These are phyloP conservation scores for Aix galericulata DNA, from an alignment of 2,113 vertebrate species.

Conservation along the genomic window DNA sequence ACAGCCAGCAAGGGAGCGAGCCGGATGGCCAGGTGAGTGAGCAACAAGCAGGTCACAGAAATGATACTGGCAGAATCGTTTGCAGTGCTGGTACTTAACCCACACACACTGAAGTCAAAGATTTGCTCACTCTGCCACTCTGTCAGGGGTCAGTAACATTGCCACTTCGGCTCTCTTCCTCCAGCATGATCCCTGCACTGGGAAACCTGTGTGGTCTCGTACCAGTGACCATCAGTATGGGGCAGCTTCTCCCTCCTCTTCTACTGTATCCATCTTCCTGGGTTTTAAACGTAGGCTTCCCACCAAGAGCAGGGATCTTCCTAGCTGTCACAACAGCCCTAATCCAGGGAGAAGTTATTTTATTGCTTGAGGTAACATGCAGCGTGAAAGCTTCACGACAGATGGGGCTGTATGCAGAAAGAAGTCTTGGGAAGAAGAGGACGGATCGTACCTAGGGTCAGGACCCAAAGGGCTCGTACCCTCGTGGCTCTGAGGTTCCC, in stretches of 20 bases:
- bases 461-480: background rate
- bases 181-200: background rate
- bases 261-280: background rate
- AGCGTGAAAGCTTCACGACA: slow-evolving; percentile 26
- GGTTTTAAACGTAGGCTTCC: background rate
- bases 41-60: background rate
- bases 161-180: background rate
- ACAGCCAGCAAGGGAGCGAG: background rate
- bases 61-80: background rate
- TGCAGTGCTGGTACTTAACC: background rate
- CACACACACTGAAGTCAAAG: background rate
- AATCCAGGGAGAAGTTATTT: slow-evolving; percentile 36
- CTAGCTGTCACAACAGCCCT: slow-evolving; percentile 3
- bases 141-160: background rate
- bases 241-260: background rate
- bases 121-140: background rate
- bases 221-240: background rate
- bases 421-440: background rate
- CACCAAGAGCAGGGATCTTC: slow-evolving; percentile 15
- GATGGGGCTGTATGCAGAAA: slow-evolving; percentile 31
- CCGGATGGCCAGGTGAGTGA: background rate
- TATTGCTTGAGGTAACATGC: slow-evolving; percentile 30
- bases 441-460: background rate
- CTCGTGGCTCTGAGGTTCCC: background rate
- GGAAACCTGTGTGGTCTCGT: background rate